These are phyloP conservation scores for Neomorphus geoffroyi DNA, from an alignment of 2,797 vertebrate species.

Conservation along the genomic window DNA sequence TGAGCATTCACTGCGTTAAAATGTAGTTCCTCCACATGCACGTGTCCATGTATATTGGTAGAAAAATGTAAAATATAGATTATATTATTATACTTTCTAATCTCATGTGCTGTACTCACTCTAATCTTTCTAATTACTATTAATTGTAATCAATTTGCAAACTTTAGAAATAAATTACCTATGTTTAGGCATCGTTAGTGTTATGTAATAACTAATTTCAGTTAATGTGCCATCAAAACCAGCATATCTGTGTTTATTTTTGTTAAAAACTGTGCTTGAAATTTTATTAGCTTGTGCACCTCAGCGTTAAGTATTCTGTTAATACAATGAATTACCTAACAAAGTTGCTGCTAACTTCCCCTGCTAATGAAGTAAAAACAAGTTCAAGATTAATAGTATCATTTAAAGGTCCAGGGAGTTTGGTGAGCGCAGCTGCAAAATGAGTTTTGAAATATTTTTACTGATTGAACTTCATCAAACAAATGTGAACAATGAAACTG, in stretches of 20 bases:
- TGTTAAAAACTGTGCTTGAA: background rate
- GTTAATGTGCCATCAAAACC: background rate
- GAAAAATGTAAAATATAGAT: background rate
- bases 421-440: background rate
- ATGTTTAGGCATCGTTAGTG: slow-evolving; percentile 4
- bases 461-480: background rate
- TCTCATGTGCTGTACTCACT: background rate
- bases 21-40: background rate
- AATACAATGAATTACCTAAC: background rate
- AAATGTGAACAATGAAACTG: background rate
- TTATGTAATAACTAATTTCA: slow-evolving; percentile 39
- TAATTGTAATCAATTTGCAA: slow-evolving; percentile 32
- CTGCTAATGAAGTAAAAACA: slow-evolving; percentile 1
- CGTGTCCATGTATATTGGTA: background rate
- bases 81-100: background rate
- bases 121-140: slow-evolving; percentile 14
- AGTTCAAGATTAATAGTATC: background rate
- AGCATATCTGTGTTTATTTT: background rate
- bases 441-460: background rate
- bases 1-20: background rate
- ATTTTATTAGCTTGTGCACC: background rate
- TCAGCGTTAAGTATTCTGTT: background rate
- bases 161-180: slow-evolving; percentile 28
- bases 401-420: background rate
- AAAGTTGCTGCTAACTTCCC: background rate